Conservation (phyloP, 2,113 vertebrate species). For the Phalacrocorax brasilianus region DNA sequence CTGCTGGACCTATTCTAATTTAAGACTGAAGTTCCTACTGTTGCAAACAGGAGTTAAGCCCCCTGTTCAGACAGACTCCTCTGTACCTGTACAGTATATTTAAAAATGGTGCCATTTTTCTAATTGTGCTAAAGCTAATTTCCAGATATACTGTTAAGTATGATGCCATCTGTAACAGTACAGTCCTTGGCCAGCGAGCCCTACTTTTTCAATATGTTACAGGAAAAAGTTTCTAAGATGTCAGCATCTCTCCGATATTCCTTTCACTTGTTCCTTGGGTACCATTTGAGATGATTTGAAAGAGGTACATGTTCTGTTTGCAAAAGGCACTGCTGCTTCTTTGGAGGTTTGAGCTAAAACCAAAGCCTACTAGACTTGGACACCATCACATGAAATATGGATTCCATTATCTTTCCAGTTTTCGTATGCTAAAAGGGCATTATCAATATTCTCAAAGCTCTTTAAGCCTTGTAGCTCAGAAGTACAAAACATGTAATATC, state of each 20-base stretch:
- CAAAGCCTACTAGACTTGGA: background rate
- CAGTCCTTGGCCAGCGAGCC: background rate
- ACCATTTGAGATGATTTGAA: background rate
- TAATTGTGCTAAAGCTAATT: conserved; percentile 12
- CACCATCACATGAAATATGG: background rate
- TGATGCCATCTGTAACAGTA: background rate
- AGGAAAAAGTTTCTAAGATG: background rate
- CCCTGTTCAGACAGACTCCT: background rate
- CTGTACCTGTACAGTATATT: background rate
- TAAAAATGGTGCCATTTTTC: background rate
- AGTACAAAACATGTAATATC: background rate
- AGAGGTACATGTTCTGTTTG: background rate
- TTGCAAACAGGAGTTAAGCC: background rate
- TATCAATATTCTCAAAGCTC: background rate
- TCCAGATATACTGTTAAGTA: background rate
- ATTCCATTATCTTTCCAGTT: background rate
- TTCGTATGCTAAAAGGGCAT: background rate
- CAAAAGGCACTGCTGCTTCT: background rate
- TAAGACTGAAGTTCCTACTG: background rate
- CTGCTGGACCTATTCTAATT: background rate
- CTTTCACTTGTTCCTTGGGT: background rate
- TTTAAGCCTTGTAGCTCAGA: background rate
- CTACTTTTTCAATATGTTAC: background rate
- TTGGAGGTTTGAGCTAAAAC: background rate
- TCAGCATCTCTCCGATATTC: background rate